A percentile compares a stretch with the other conserved stretches of the same genome.
These are phyloP conservation scores for Neotoma lepida DNA, from an alignment of 2,113 vertebrate species.

Conservation along the genomic window DNA sequence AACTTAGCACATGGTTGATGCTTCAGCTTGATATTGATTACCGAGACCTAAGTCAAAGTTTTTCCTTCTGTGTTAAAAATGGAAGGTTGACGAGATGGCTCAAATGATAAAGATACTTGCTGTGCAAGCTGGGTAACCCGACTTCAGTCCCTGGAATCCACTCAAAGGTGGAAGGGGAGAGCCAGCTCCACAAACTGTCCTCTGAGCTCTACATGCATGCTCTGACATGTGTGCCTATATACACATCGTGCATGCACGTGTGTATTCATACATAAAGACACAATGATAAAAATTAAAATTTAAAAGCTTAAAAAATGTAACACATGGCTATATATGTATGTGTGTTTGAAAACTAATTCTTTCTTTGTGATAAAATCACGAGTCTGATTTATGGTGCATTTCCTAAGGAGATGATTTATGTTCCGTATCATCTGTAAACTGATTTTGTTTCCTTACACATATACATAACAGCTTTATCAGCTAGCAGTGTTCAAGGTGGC, in stretches of 20 bases:
- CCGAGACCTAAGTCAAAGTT: background rate
- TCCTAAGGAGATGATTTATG: background rate
- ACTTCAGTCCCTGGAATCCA: background rate
- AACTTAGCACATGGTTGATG: background rate
- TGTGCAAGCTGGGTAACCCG: background rate
- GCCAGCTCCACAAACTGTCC: background rate
- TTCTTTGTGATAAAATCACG: background rate
- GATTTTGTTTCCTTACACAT: background rate
- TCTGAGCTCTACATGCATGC: background rate
- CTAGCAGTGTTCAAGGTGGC: background rate
- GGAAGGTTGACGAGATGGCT: background rate
- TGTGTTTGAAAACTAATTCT: conserved; percentile 1
- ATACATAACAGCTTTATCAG: background rate
- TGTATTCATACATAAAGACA: background rate
- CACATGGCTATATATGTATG: background rate
- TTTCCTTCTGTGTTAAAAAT: background rate
- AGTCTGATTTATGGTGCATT: background rate
- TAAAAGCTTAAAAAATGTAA: background rate
- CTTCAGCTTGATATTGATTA: conserved; percentile 10
- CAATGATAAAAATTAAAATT: background rate
- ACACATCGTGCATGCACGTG: background rate
- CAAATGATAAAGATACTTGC: background rate
- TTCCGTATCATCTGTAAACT: background rate
- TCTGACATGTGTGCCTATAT: background rate
- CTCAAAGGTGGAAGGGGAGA: background rate